Evolutionary conservation across 1,140 invertebrate species (phyloP).

Genomic region (Laupala kohalensis): DNA sequence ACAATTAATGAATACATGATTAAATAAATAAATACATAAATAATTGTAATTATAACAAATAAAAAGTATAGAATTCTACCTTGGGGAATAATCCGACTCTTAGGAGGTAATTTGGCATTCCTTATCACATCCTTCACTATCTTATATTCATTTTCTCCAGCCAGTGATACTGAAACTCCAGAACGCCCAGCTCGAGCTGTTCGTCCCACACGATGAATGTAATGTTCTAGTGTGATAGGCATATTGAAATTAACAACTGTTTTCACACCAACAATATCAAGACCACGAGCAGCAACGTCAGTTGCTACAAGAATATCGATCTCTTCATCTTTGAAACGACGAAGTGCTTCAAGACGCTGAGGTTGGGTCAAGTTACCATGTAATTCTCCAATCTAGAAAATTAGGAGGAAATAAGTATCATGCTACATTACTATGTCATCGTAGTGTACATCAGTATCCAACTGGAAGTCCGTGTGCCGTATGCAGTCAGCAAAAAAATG

Average conservation of each 20-base stretch:
- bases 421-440: too few species aligned
- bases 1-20: not conserved
- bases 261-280: slow-evolving; percentile 92
- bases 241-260: slow-evolving; percentile 93
- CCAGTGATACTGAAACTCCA: slow-evolving; percentile 84
- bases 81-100: slow-evolving; percentile 70
- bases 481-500: too few species aligned
- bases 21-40: not conserved
- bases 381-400: slow-evolving; percentile 66
- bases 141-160: slow-evolving; percentile 80
- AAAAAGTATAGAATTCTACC: slow-evolving; percentile 29
- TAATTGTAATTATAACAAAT: not conserved
- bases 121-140: slow-evolving; percentile 88
- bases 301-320: slow-evolving; percentile 89
- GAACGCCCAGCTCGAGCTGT: slow-evolving; percentile 86
- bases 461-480: too few species aligned
- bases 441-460: too few species aligned
- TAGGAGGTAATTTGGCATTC: slow-evolving; percentile 69
- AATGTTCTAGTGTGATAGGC: slow-evolving; percentile 87
- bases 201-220: slow-evolving; percentile 85
- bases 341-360: slow-evolving; percentile 77
- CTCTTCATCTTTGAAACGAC: slow-evolving; percentile 75
- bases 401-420: too few species aligned
- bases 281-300: slow-evolving; percentile 89
- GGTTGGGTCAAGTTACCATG: slow-evolving; percentile 92